Base-by-base conservation (phyloP, 2,888 invertebrate species). In the Leucophenga maculata region DNA sequence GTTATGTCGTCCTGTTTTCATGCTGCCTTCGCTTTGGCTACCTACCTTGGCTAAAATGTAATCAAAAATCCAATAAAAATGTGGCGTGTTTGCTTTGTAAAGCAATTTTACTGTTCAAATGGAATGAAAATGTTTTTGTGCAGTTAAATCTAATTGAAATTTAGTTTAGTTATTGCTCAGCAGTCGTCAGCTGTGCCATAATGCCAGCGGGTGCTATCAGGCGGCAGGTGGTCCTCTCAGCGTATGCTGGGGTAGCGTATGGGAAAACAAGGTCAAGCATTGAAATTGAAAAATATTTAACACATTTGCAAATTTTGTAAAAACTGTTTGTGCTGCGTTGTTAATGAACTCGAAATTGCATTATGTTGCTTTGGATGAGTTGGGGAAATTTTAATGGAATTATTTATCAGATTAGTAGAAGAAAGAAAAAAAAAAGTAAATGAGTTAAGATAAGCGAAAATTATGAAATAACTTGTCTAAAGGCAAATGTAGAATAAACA, bases 41-140 rank as follows among this genome's bases (percentile, higher is more conserved):
- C 50, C 39, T 52, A 39, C 50, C 54, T 54, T 64, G n/a, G 70
- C 59, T 62, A 57, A 76, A 80, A 82, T 74, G 76, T 72, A 80
- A 83, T 82, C 76, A 78, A 74, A 75, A 80, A 85, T 75, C 75
- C 73, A 83, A 82, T 82, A 82, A 78, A 70, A 69, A 65, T 60
- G 65, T 69, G 72, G 71, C 50, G 44, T 72, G 70, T 72, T 69
- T 72, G 65, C 52, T 69, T 67, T 71, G 67, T 70, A 50, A 55
- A 65, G 69, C 59, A 69, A 65, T 70, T 60, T 69, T 46, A 32
- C 26, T n/a, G 22, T 60, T 62, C 66, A 72, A 69, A 70, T 76
- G 71, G 71, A 70, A 71, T 59, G 57, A 55, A 67, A 65, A 39
- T 66, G 39, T 16, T 52, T 66, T 66, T 55, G 64, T 69, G 69